These are phyloP conservation scores for Haplochromis burtoni DNA, from an alignment of 2,113 vertebrate genomes.

Conservation along the genomic window DNA sequence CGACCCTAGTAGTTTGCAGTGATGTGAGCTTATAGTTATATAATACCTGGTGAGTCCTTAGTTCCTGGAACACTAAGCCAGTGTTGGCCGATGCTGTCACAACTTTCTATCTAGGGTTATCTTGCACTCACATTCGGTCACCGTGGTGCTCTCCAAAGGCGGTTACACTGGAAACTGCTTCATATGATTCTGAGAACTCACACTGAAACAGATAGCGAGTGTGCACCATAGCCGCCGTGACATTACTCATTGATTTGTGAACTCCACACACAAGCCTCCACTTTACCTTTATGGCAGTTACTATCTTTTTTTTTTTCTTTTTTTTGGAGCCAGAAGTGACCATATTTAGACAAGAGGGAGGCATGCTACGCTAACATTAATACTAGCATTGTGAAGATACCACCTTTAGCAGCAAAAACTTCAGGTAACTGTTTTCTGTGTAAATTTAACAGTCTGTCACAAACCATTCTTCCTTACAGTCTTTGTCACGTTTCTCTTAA, in stretches of 20 bases:
- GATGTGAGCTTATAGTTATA: constrained; percentile 10
- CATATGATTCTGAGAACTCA: background rate
- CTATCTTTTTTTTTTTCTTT: background rate
- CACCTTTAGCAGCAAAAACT: background rate
- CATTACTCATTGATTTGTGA: background rate
- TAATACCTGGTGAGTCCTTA: constrained; percentile 4
- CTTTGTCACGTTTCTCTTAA: background rate
- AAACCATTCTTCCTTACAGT: background rate
- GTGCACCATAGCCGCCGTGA: accelerated
- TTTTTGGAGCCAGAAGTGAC: background rate
- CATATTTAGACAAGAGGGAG: background rate
- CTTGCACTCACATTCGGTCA: background rate
- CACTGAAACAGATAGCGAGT: background rate
- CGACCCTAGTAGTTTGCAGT: background rate
- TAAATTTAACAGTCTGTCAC: background rate
- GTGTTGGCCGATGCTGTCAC: background rate
- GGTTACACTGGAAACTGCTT: background rate
- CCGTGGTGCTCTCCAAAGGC: background rate
- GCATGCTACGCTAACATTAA: background rate
- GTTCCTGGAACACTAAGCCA: constrained; percentile 13
- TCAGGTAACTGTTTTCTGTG: background rate
- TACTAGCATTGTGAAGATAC: background rate
- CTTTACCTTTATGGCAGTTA: background rate
- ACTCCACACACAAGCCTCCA: background rate
- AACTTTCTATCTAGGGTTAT: background rate